Evolutionary conservation across 2,113 vertebrate species (phyloP), one percentile per base, ranked within the genome.

Genomic region (Otolemur garnettii): DNA sequence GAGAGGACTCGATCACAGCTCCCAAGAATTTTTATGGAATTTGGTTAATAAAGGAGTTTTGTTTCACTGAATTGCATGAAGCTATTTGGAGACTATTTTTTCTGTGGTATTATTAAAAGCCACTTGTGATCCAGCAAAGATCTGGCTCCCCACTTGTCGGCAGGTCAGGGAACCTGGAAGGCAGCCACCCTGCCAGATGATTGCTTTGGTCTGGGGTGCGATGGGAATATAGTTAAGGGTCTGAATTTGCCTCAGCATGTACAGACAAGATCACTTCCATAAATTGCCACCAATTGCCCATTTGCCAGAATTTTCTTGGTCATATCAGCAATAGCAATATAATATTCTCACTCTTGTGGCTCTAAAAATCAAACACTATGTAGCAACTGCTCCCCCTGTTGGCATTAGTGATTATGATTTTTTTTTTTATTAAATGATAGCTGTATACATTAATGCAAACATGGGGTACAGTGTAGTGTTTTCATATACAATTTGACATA

Each of bases 121-220:
- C n/a, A 62, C 42, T 66, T 53, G 26, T n/a, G n/a, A 72, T 81
- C 21, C 1, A 8, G 9, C 7, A 38, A 38, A 62, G 53, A 50
- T 14, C 64, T 21, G 69, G 19, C 33, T 6, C 1, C 21, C 80
- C 11, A 21, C 7, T 2, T 18, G 35, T 15, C 0, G 5, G 15
- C 30, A 38, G 26, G 42, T 30, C 14, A 68, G 0, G n/a, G 11
- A 0, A 0, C 53, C 55, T 42, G 9, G 33, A 55, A 88, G 15
- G 50, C 0, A 0, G 24, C 30, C 64, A 42, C 15, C 8, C 1
- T 1, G 1, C 9, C 11, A 42, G 18, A 28, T 6, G 38, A 1
- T 0, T 42, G 45, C 35, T 17, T 0, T 45, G 66, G 42, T 12
- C 33, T 82, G 21, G 24, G 45, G 24, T 2, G 7, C 45, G 13